A percentile compares a stretch with the other conserved stretches of the same genome.
Conservation (phyloP, 1,140 invertebrate species). For the Luehdorfia chinensis region DNA sequence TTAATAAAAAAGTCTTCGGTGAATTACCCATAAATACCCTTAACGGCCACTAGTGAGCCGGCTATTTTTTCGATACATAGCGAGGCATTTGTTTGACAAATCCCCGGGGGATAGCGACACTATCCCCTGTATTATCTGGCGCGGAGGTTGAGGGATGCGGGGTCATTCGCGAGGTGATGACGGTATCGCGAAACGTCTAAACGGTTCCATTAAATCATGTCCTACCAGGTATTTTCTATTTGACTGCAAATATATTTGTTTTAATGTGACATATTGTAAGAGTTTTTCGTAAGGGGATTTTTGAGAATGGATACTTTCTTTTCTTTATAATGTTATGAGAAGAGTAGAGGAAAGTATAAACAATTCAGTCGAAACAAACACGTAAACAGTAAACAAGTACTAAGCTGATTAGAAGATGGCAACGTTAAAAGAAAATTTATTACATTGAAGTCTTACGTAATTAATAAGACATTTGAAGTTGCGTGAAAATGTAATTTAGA, state of each 20-base stretch:
- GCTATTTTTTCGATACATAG: constrained; percentile 69
- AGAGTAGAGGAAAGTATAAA: background rate
- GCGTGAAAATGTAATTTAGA: constrained; percentile 77
- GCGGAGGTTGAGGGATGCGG: constrained; percentile 58
- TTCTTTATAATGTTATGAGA: background rate
- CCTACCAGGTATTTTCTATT: constrained; percentile 49
- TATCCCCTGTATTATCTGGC: constrained; percentile 66
- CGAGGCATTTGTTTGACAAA: constrained; percentile 74
- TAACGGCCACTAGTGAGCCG: constrained; percentile 69
- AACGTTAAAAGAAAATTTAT: constrained; percentile 75
- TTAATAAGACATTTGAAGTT: constrained; percentile 78
- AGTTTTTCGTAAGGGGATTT: background rate
- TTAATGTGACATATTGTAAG: constrained; percentile 13
- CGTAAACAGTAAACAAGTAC: constrained; percentile 28
- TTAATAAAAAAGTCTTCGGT: constrained; percentile 72
- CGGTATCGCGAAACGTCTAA: constrained; percentile 54
- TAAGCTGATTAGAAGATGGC: constrained; percentile 63
- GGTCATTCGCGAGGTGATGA: constrained; percentile 70
- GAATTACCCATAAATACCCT: constrained; percentile 72
- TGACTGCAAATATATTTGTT: constrained; percentile 30
- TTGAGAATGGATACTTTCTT: background rate
- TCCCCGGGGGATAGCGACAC: constrained; percentile 65
- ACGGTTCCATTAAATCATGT: constrained; percentile 58
- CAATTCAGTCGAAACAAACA: constrained; percentile 11
- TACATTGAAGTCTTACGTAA: constrained; percentile 72